phyloP scores from a whole-genome alignment of 2,888 invertebrate genomes.

The Pristionchus arcanus region DNA sequence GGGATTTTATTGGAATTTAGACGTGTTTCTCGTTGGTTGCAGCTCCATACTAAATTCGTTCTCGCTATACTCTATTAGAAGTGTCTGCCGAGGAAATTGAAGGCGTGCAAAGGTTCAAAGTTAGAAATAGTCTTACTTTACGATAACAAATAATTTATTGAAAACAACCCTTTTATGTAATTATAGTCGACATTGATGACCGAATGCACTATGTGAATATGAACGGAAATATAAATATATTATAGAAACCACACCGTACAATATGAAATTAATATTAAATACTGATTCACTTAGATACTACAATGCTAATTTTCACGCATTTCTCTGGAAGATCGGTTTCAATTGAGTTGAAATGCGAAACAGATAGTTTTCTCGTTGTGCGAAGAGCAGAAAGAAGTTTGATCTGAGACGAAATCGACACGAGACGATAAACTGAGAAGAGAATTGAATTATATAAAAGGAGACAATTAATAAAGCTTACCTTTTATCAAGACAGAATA shows the following conservation, averaged over 20 bases:
- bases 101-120: neutral
- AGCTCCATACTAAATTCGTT: neutral
- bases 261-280: neutral
- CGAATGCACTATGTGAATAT: too few relatives aligned
- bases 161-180: too few relatives aligned
- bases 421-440: neutral
- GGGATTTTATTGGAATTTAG: neutral
- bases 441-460: neutral
- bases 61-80: neutral
- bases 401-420: slow-evolving; percentile 35
- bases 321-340: neutral
- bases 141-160: too few relatives aligned
- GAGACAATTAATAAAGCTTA: neutral
- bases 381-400: slow-evolving; percentile 29
- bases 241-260: too few relatives aligned
- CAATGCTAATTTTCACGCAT: neutral
- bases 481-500: slow-evolving; percentile 29
- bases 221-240: too few relatives aligned
- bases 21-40: neutral
- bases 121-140: neutral
- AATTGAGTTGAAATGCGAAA: slow-evolving; percentile 39
- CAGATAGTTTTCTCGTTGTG: slow-evolving; percentile 1
- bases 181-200: too few relatives aligned
- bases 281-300: neutral
- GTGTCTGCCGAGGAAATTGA: neutral